These are phyloP conservation scores for Alligator mississippiensis DNA, from an alignment of 2,113 vertebrate genomes.

Conservation along the genomic window DNA sequence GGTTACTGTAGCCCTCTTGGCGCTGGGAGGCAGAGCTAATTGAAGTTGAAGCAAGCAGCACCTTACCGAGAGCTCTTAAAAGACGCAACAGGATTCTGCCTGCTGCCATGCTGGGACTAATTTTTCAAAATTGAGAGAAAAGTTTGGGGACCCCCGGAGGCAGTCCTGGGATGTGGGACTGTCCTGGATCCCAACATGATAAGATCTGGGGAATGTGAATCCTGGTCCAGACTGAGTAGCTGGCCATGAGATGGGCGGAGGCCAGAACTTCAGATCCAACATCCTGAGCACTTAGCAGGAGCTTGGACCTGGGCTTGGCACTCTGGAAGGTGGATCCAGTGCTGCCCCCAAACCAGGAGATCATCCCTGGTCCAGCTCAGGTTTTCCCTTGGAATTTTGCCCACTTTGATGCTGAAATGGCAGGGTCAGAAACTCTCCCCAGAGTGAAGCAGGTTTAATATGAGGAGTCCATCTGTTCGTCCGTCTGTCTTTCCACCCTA, in stretches of 20 bases:
- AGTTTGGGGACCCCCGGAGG: no score
- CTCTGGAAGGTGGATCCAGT: not conserved
- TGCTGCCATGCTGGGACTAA: no score
- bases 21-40: not conserved
- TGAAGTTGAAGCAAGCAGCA: not conserved
- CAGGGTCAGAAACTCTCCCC: not conserved
- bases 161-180: no score
- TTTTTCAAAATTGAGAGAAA: no score
- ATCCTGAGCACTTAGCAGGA: not conserved
- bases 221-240: not conserved
- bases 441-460: not conserved
- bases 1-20: not conserved
- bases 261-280: not conserved
- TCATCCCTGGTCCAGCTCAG: not conserved
- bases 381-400: no score
- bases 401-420: not conserved
- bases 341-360: no score
- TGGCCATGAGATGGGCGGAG: not conserved
- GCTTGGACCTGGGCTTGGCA: not conserved
- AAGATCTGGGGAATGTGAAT: not conserved
- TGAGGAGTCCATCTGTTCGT: no score
- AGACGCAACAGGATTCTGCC: no score
- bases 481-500: not conserved
- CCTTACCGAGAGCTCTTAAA: not conserved
- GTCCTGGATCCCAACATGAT: no score